A percentile compares a stretch with the other conserved stretches of the same genome.
Evolutionary conservation across 2,797 vertebrate species (phyloP).

Genomic region (Pangasius macronema): DNA sequence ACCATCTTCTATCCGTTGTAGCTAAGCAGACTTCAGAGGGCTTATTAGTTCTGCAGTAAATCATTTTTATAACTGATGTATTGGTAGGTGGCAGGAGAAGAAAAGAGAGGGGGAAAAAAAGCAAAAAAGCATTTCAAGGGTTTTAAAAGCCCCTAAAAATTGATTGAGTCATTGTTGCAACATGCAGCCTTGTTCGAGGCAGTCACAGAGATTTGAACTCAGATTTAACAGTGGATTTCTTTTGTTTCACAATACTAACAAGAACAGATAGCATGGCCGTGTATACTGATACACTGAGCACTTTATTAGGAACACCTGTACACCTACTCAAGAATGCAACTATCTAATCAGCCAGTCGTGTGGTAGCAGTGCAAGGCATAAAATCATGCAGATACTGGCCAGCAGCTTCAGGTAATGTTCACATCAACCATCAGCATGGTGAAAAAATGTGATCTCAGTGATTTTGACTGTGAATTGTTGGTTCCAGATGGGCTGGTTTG

Average conservation of each 20-base stretch:
- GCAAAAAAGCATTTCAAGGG: not conserved
- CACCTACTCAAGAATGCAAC: not conserved
- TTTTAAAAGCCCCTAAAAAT: not conserved
- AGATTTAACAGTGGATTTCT: not conserved
- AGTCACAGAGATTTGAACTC: not conserved
- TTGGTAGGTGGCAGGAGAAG: no score
- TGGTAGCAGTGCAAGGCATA: not conserved
- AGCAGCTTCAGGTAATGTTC: not conserved
- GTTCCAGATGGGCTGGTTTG: not conserved
- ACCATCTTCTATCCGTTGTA: not conserved
- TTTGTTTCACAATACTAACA: not conserved
- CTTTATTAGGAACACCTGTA: slow-evolving; percentile 1
- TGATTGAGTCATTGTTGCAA: not conserved
- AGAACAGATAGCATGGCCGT: not conserved
- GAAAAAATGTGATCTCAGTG: not conserved
- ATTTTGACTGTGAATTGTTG: not conserved
- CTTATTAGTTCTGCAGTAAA: no score
- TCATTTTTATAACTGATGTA: not conserved
- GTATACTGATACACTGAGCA: not conserved
- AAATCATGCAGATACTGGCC: not conserved
- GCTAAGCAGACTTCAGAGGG: not conserved
- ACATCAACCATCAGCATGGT: not conserved
- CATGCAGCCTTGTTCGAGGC: not conserved
- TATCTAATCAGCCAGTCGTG: not conserved
- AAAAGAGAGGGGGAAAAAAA: no score